Evolutionary conservation across 1,140 invertebrate species (phyloP), one percentile per base, ranked within the genome.

Genomic region (Drosophila arizonae): DNA sequence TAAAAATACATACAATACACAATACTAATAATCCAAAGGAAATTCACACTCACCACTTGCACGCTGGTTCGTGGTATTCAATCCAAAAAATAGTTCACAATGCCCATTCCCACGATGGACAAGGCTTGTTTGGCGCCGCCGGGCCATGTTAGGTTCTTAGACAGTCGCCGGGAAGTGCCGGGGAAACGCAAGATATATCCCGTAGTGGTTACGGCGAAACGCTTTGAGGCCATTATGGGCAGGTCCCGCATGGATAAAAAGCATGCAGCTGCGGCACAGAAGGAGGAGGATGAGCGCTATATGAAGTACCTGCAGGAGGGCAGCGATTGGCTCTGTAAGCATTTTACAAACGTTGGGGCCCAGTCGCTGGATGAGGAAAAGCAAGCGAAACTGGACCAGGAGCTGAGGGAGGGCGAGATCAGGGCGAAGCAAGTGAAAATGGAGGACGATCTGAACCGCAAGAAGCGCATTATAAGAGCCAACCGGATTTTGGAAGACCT

Each of bases 291-390:
- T 3, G 62, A 55, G 0, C 61, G 69, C 3, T 85, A 81, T 24
- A 52, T 68, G 13, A 66, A 84, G 51, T 89, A 90, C 24, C 71
- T 90, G 0, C 89, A 85, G 45, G 74, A 84, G 0, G 89, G 90
- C 6, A 81, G 75, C 50, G 90, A 84, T 17, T 51, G 58, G 9
- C 67, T 90, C 0, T 77, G 75, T 21, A 79, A 63, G 2, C 39
- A 30, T 0, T 90, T 90, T 21, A 60, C 68, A 3, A 81, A 86
- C n/a, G 9, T 77, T 33, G 4, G 57, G 36, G 30, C 57, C 24
- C 45, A 52, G 1, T 39, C 26, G 1, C 0, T 61, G 4, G 71
- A 75, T 11, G 45, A 76, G 21, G 45, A 51, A 17, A 39, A 43
- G 11, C 33, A 69, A 10, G 71, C 56, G 4, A 68, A 43, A 17